Evolutionary conservation across 2,113 vertebrate species (phyloP).

Genomic region (Sylvietta virens): DNA sequence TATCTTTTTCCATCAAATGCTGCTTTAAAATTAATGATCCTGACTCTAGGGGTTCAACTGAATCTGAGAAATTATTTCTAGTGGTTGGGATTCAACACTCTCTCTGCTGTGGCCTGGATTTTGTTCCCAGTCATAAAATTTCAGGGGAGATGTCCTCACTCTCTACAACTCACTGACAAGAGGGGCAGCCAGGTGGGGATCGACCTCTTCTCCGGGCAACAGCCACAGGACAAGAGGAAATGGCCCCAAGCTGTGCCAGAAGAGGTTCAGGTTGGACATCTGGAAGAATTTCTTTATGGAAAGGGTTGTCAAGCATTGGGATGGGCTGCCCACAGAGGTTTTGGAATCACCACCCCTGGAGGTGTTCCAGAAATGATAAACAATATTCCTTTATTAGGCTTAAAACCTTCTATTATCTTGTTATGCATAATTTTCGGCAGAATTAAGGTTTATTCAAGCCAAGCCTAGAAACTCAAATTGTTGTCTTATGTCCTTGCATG

Average conservation of each 20-base stretch:
- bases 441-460: too few relatives aligned
- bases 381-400: too few relatives aligned
- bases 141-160: not conserved
- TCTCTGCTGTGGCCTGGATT: not conserved
- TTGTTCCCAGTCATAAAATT: not conserved
- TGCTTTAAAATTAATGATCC: not conserved
- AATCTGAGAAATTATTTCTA: not conserved
- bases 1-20: not conserved
- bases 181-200: not conserved
- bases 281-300: not conserved
- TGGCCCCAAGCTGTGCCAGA: not conserved
- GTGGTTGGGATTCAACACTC: not conserved
- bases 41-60: not conserved
- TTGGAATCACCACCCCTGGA: not conserved
- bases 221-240: not conserved
- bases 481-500: too few relatives aligned
- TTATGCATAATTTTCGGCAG: too few relatives aligned
- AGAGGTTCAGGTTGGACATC: not conserved
- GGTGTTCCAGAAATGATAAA: not conserved
- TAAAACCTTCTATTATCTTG: too few relatives aligned
- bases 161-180: not conserved
- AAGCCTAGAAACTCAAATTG: too few relatives aligned
- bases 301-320: not conserved
- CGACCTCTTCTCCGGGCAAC: not conserved
- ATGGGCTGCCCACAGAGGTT: accelerated